These are phyloP conservation scores for Pachymerium ferrugineum DNA, from an alignment of 2,888 invertebrate species.

Conservation along the genomic window DNA sequence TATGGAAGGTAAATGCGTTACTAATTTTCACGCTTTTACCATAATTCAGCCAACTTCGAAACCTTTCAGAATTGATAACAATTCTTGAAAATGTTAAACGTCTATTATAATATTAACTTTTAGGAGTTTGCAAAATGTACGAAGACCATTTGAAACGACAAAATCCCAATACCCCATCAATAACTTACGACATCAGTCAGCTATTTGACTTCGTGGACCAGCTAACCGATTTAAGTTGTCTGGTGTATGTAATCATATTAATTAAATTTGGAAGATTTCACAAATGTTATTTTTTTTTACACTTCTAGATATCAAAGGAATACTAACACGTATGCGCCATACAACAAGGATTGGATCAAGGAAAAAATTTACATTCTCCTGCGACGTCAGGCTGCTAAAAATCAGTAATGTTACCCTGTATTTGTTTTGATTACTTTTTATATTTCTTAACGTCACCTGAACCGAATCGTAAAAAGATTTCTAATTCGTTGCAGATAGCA, in stretches of 20 bases:
- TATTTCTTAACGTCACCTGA: too few relatives aligned
- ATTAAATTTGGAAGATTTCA: neutral
- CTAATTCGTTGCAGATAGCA: too few relatives aligned
- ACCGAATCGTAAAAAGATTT: too few relatives aligned
- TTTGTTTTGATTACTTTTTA: too few relatives aligned
- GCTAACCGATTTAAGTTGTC: conserved; percentile 86
- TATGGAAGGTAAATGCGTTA: conserved; percentile 70
- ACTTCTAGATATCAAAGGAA: conserved; percentile 69
- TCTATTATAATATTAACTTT: conserved; percentile 36
- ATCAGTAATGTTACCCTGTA: conserved; percentile 23
- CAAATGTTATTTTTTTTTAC: neutral
- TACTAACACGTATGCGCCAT: conserved; percentile 92
- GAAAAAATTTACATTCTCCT: conserved; percentile 94
- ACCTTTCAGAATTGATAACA: neutral
- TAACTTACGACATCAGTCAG: conserved; percentile 97
- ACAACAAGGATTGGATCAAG: conserved; percentile 99
- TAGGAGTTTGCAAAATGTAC: conserved; percentile 93
- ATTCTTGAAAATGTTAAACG: neutral
- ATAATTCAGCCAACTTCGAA: neutral
- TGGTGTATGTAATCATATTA: conserved; percentile 62
- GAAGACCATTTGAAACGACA: conserved; percentile 94
- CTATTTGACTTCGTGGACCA: conserved; percentile 97
- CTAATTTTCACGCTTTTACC: neutral
- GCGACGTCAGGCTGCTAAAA: conserved; percentile 76
- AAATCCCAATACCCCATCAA: conserved; percentile 92